These are phyloP conservation scores for Apomyelois bistriatella DNA, from an alignment of 2,888 invertebrate genomes.

Conservation along the genomic window DNA sequence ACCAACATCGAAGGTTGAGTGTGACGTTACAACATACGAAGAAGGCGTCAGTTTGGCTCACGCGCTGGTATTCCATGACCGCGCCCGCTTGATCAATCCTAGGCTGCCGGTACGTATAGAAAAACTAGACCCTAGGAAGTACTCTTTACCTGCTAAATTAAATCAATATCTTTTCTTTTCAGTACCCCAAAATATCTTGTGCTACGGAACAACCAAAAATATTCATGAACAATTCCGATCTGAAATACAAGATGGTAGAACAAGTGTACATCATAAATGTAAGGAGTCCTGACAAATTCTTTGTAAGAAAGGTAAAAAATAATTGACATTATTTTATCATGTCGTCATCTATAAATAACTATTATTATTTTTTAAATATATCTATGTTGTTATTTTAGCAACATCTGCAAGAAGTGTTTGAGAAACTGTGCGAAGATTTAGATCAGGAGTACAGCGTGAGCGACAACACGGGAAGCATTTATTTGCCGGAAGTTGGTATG, in stretches of 20 bases:
- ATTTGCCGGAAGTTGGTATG: constrained; percentile 75
- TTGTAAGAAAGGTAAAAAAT: constrained; percentile 82
- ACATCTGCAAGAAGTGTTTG: constrained; percentile 50
- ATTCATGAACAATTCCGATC: constrained; percentile 49
- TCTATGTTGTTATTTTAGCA: constrained; percentile 38
- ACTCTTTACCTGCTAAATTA: no score
- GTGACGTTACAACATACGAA: constrained; percentile 62
- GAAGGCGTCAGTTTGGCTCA: constrained; percentile 59
- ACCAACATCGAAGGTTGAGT: constrained; percentile 41
- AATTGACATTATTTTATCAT: constrained; percentile 12
- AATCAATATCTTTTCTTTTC: no score
- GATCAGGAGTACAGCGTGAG: constrained; percentile 55
- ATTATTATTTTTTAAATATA: not conserved
- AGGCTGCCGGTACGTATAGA: constrained; percentile 37
- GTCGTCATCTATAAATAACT: not conserved
- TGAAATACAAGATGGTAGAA: constrained; percentile 54
- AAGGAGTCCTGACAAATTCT: constrained; percentile 83
- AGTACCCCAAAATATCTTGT: constrained; percentile 49
- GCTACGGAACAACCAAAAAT: constrained; percentile 48
- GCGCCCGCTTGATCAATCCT: constrained; percentile 51
- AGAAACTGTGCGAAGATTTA: constrained; percentile 65
- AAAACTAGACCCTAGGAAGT: no score
- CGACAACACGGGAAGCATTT: constrained; percentile 46
- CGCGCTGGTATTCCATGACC: constrained; percentile 64
- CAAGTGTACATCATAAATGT: constrained; percentile 80